These are phyloP conservation scores for Engraulis encrasicolus DNA, from an alignment of 2,113 vertebrate species.

Conservation along the genomic window DNA sequence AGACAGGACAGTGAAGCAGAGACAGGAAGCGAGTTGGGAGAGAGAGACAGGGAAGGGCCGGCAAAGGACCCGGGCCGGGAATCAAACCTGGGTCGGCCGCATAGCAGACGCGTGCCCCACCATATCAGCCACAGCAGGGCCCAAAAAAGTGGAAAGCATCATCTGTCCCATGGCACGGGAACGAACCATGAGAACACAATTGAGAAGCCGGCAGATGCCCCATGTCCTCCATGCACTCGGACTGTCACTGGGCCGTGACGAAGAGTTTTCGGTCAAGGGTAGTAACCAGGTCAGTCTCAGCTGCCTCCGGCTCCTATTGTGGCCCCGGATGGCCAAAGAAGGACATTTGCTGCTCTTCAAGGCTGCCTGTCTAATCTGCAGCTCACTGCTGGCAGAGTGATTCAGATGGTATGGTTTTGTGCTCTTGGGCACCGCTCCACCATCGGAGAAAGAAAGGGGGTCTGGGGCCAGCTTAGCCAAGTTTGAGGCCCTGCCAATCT, in stretches of 20 bases:
- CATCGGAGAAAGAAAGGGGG: conserved; percentile 40
- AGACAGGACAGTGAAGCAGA: too few species aligned
- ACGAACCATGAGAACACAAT: too few species aligned
- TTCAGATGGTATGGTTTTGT: conserved; percentile 39
- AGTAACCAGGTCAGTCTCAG: conserved; percentile 55
- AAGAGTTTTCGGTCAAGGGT: conserved; percentile 33
- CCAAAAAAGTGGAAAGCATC: too few species aligned
- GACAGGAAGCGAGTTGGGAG: too few species aligned
- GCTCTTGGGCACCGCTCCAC: conserved; percentile 47
- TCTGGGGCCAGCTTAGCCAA: conserved; percentile 31
- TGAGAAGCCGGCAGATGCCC: not conserved
- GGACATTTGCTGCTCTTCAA: conserved; percentile 54
- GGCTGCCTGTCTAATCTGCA: conserved; percentile 59
- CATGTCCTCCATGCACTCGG: not conserved
- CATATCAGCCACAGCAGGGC: too few species aligned
- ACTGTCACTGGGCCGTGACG: too few species aligned
- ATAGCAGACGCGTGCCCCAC: too few species aligned
- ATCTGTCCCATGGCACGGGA: too few species aligned
- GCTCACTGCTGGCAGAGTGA: conserved; percentile 47
- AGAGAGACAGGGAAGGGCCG: too few species aligned
- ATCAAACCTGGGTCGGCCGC: too few species aligned
- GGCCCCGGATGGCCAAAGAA: conserved; percentile 58
- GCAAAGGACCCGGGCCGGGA: too few species aligned
- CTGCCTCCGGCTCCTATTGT: conserved; percentile 38
- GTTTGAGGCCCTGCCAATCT: conserved; percentile 63